phyloP scores from a whole-genome alignment of 1,140 invertebrate genomes.

The Heliconius congener region DNA sequence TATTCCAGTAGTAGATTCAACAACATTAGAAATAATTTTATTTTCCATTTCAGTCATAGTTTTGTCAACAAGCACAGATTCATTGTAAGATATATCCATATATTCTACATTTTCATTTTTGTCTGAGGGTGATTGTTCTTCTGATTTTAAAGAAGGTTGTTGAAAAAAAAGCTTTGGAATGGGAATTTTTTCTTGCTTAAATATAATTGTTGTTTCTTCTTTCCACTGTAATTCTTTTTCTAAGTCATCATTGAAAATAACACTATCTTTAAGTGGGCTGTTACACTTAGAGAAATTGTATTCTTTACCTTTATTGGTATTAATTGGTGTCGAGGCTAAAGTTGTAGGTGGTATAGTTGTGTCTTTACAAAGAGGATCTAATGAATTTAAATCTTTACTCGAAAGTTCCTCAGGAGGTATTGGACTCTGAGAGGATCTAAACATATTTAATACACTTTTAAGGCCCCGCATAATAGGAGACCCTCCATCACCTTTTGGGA shows the following conservation, averaged over 20 bases:
- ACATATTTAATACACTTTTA: slow-evolving; percentile 73
- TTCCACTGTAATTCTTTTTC: slow-evolving; percentile 72
- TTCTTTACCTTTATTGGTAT: slow-evolving; percentile 46
- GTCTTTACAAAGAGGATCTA: background rate
- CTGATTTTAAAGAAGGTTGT: slow-evolving; percentile 29
- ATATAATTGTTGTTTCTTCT: slow-evolving; percentile 68
- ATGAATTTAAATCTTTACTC: background rate
- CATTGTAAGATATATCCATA: slow-evolving; percentile 68
- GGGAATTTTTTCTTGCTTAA: slow-evolving; percentile 70
- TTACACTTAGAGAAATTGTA: slow-evolving; percentile 50
- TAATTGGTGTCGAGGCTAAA: slow-evolving; percentile 62
- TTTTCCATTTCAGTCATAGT: slow-evolving; percentile 42
- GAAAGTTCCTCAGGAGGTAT: slow-evolving; percentile 45
- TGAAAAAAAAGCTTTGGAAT: slow-evolving; percentile 64
- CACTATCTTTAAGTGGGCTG: slow-evolving; percentile 66
- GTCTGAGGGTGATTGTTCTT: slow-evolving; percentile 16
- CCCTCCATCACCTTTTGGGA: slow-evolving; percentile 54
- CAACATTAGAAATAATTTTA: slow-evolving; percentile 36
- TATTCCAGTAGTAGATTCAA: slow-evolving; percentile 22
- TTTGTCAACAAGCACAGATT: slow-evolving; percentile 49
- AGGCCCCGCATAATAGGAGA: slow-evolving; percentile 72
- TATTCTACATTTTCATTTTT: slow-evolving; percentile 48
- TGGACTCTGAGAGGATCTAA: slow-evolving; percentile 71
- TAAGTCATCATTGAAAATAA: slow-evolving; percentile 69
- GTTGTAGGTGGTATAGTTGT: slow-evolving; percentile 18